Percentiles rank a stretch among this genome's conserved stretches.
These are phyloP conservation scores for Tenodera sinensis DNA, from an alignment of 2,888 invertebrate genomes.

Conservation along the genomic window DNA sequence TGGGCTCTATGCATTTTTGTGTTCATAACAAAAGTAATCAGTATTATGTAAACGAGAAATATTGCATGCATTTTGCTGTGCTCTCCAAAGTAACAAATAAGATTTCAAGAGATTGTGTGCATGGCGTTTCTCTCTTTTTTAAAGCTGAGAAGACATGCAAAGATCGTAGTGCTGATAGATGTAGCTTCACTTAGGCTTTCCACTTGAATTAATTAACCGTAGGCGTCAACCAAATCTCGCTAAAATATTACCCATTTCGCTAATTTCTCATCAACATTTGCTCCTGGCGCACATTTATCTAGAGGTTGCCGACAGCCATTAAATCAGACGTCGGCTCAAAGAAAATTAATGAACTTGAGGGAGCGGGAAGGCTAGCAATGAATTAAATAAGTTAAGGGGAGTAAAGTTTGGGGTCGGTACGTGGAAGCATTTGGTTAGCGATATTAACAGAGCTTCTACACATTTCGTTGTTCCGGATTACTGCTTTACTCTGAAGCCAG, in stretches of 20 bases:
- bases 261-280: background rate
- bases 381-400: background rate
- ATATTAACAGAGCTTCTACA: too few species aligned
- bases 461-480: too few species aligned
- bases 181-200: background rate
- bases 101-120: background rate
- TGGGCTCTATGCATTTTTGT: background rate
- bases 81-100: background rate
- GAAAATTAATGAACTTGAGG: background rate
- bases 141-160: background rate
- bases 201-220: constrained; percentile 8
- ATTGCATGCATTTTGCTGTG: background rate
- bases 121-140: background rate
- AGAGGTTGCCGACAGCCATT: background rate
- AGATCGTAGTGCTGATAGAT: background rate
- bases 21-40: background rate
- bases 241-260: background rate
- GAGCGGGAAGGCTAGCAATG: background rate
- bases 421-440: background rate
- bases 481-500: too few species aligned
- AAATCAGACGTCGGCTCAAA: background rate
- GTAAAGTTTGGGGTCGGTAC: background rate
- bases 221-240: constrained; percentile 5
- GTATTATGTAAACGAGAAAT: background rate
- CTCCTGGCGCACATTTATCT: background rate